These are phyloP conservation scores for Stichodactyla helianthus DNA, from an alignment of 64 coral and sea anemone genomes.

Conservation along the genomic window DNA sequence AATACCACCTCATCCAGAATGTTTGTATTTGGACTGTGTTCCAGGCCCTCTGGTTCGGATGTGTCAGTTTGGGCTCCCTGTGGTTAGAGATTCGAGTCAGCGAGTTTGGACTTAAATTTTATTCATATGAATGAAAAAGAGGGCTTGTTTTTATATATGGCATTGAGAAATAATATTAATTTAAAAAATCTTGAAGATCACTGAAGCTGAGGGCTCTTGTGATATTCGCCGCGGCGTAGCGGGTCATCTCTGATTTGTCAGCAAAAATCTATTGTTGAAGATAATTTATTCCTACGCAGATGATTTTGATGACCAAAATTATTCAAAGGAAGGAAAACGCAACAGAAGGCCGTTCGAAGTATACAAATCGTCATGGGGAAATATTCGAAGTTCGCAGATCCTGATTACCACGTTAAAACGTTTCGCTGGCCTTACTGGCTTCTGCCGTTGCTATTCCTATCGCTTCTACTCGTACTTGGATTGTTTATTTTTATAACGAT, in stretches of 20 bases:
- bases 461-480: constrained; percentile 35
- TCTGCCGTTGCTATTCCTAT: constrained; percentile 36
- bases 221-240: too few species aligned
- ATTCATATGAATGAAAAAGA: not conserved
- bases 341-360: not conserved
- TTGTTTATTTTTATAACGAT: constrained; percentile 55
- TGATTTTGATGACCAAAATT: not conserved
- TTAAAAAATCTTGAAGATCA: too few species aligned
- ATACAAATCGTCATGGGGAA: not conserved
- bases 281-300: constrained; percentile 7
- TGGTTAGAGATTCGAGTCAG: not conserved
- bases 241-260: not conserved
- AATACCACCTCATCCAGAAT: not conserved
- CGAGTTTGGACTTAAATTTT: too few species aligned
- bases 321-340: not conserved
- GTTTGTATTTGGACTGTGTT: not conserved
- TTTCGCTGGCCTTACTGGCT: constrained; percentile 54
- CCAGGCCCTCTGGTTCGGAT: not conserved
- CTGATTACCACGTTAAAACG: not conserved
- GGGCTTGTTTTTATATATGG: not conserved
- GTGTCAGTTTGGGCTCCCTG: not conserved
- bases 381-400: constrained; percentile 21
- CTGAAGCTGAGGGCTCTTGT: too few species aligned
- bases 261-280: not conserved
- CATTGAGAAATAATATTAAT: too few species aligned